phyloP scores from a whole-genome alignment of 1,140 invertebrate species.

The Panagrolaimus sp. region DNA sequence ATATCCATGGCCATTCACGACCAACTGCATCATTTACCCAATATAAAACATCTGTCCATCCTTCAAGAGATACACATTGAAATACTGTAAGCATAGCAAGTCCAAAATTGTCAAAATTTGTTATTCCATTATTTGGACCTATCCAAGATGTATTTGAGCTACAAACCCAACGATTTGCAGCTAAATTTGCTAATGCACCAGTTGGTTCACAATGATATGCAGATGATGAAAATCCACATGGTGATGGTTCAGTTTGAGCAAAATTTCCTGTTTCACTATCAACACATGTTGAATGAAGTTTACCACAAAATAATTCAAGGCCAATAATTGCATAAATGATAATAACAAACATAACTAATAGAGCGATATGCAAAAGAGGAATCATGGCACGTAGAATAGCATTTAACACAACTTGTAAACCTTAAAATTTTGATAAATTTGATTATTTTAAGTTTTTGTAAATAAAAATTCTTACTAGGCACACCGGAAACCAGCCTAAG shows the following conservation, averaged over 20 bases:
- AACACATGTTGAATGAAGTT: slow-evolving; percentile 84
- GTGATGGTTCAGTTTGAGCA: slow-evolving; percentile 55
- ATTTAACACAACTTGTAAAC: slow-evolving; percentile 96
- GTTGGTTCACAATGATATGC: slow-evolving; percentile 55
- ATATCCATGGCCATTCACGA: slow-evolving; percentile 92
- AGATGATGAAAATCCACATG: slow-evolving; percentile 47
- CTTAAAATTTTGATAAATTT: no score
- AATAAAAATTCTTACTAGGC: slow-evolving; percentile 66
- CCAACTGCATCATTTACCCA: slow-evolving; percentile 89
- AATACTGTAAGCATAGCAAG: slow-evolving; percentile 98
- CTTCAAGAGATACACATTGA: slow-evolving; percentile 97
- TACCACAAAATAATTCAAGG: slow-evolving; percentile 92
- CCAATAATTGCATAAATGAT: slow-evolving; percentile 99
- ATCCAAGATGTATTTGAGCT: slow-evolving; percentile 66
- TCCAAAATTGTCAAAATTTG: slow-evolving; percentile 98
- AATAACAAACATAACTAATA: slow-evolving; percentile 97
- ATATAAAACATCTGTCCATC: slow-evolving; percentile 94
- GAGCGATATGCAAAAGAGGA: slow-evolving; percentile 94
- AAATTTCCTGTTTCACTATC: slow-evolving; percentile 53
- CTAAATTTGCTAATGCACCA: slow-evolving; percentile 32
- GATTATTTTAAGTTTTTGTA: no score
- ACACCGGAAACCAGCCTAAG: slow-evolving; percentile 94
- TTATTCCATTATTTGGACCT: slow-evolving; percentile 91
- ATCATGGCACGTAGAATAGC: slow-evolving; percentile 99
- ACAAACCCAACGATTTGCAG: slow-evolving; percentile 59